A percentile compares a stretch with the other conserved stretches of the same genome.
Conservation (phyloP, 2,888 invertebrate species). For the Scrobipalpa costella region DNA sequence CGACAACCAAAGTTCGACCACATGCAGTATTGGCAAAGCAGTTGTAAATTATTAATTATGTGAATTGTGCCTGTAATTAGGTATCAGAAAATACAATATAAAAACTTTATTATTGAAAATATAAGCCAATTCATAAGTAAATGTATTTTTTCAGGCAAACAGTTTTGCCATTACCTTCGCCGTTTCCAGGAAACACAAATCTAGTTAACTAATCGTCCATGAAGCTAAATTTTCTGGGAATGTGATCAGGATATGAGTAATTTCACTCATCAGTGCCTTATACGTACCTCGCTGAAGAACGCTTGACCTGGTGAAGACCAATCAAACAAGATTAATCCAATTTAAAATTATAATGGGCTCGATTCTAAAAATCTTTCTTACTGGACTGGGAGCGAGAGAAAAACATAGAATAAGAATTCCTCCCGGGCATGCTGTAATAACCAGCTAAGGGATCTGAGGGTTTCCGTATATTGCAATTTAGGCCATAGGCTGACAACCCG, state of each 20-base stretch:
- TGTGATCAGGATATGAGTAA: slow-evolving; percentile 21
- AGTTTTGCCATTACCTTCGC: slow-evolving; percentile 26
- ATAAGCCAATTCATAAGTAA: background rate
- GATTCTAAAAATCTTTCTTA: too few relatives aligned
- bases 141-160: background rate
- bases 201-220: slow-evolving; percentile 30
- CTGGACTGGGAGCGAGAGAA: too few relatives aligned
- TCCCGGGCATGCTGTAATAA: too few relatives aligned
- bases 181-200: slow-evolving; percentile 32
- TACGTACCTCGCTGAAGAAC: background rate
- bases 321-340: background rate
- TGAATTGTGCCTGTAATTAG: too few relatives aligned
- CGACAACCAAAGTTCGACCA: too few relatives aligned
- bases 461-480: too few relatives aligned
- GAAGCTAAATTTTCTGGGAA: slow-evolving; percentile 24
- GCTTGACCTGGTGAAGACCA: background rate
- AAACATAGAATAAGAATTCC: too few relatives aligned
- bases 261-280: background rate
- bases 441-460: too few relatives aligned
- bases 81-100: too few relatives aligned
- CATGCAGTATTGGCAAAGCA: too few relatives aligned
- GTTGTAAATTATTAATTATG: too few relatives aligned
- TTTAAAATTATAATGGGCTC: background rate
- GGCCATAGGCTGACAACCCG: too few relatives aligned
- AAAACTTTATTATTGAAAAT: background rate